Conservation (phyloP, 2,797 vertebrate genomes). For the Poeciliopsis gracilis region DNA sequence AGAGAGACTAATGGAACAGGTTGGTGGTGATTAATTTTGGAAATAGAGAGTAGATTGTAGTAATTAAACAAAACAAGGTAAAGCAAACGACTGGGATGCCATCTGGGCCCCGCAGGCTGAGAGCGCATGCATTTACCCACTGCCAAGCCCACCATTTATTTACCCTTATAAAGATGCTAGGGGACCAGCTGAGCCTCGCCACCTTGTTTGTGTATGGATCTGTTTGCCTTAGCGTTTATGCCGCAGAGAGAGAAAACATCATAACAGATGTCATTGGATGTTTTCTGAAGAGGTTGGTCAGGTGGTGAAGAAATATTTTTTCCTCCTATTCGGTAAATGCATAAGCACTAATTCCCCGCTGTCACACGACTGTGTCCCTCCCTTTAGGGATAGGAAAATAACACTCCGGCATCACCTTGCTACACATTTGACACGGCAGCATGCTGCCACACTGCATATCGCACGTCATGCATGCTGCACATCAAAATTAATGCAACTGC, state of each 20-base stretch:
- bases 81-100: constrained; percentile 94
- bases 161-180: constrained; percentile 86
- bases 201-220: constrained; percentile 43
- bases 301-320: background rate
- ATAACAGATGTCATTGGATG: constrained; percentile 17
- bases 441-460: background rate
- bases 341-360: background rate
- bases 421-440: background rate
- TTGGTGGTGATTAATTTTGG: constrained; percentile 99
- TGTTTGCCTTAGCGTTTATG: constrained; percentile 26
- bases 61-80: constrained; percentile 99
- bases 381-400: background rate
- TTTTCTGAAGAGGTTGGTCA: constrained; percentile 31
- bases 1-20: constrained; percentile 91
- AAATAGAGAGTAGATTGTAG: constrained; percentile 99
- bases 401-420: background rate
- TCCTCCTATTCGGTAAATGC: background rate
- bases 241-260: constrained; percentile 28
- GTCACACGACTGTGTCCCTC: background rate
- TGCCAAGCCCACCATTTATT: constrained; percentile 92
- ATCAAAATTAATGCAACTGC: background rate
- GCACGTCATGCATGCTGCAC: background rate
- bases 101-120: constrained; percentile 92
- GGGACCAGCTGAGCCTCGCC: constrained; percentile 62
- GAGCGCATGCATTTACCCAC: constrained; percentile 90